phyloP scores from a whole-genome alignment of 2,113 vertebrate species.

The Apaloderma vittatum region DNA sequence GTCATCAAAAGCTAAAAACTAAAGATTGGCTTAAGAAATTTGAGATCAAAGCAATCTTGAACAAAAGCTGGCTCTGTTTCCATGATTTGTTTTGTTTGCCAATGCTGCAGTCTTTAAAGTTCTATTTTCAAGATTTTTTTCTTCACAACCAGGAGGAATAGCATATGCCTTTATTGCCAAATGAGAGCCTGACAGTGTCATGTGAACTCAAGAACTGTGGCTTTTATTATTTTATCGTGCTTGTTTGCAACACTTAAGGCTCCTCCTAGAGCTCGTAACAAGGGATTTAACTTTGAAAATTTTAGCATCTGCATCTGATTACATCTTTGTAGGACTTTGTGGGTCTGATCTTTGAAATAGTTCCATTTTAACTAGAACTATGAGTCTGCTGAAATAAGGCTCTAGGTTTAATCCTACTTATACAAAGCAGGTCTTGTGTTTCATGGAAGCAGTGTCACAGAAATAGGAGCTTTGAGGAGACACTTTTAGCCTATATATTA shows the following conservation, averaged over 20 bases:
- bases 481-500: neutral
- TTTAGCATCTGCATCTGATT: conserved; percentile 46
- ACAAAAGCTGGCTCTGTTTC: neutral
- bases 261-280: conserved; percentile 7
- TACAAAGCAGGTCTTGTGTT: neutral
- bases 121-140: neutral
- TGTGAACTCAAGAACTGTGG: neutral
- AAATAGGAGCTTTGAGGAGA: conserved; percentile 22
- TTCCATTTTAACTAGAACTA: neutral
- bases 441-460: conserved; percentile 6
- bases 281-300: conserved; percentile 29
- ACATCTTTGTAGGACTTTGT: conserved; percentile 5
- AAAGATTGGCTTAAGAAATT: neutral
- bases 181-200: neutral
- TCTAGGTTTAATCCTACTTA: conserved; percentile 7
- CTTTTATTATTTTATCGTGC: conserved; percentile 20
- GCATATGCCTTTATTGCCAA: neutral
- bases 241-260: conserved; percentile 14
- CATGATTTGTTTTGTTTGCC: neutral
- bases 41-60: neutral
- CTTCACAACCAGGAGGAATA: neutral
- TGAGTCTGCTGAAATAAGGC: neutral
- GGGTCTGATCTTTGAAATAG: conserved; percentile 13
- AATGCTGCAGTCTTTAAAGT: neutral
- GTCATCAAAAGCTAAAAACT: neutral